These are phyloP conservation scores for Pedicia rivosa DNA, from an alignment of 2,888 invertebrate genomes.

Conservation along the genomic window DNA sequence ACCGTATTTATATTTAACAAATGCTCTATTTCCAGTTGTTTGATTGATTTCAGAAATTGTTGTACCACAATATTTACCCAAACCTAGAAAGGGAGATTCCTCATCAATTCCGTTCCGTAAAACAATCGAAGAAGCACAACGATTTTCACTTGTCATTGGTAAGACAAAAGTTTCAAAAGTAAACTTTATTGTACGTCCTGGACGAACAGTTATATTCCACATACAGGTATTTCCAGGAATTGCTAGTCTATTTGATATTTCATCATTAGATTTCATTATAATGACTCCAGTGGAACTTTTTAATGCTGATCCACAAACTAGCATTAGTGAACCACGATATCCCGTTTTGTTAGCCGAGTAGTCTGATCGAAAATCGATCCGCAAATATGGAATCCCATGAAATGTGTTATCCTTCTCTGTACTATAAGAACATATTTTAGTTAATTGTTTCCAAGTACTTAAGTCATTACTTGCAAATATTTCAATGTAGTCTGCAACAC, in stretches of 20 bases:
- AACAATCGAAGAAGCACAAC: constrained; percentile 29
- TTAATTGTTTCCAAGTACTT: constrained; percentile 37
- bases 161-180: constrained; percentile 45
- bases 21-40: constrained; percentile 49
- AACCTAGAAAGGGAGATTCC: constrained; percentile 54
- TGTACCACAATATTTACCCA: constrained; percentile 56
- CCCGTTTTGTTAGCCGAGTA: constrained; percentile 43
- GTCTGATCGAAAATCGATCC: constrained; percentile 52
- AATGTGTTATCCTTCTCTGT: constrained; percentile 19
- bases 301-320: constrained; percentile 56
- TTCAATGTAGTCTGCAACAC: constrained; percentile 44
- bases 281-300: constrained; percentile 39
- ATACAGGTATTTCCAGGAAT: no score
- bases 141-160: constrained; percentile 24
- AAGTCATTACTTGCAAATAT: constrained; percentile 37
- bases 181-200: constrained; percentile 54
- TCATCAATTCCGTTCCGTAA: constrained; percentile 54
- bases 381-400: constrained; percentile 38
- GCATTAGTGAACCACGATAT: constrained; percentile 39
- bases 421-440: constrained; percentile 37
- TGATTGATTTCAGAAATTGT: constrained; percentile 30
- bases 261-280: constrained; percentile 10
- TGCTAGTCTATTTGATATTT: no score
- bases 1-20: constrained; percentile 31
- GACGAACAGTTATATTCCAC: constrained; percentile 57